Evolutionary conservation across 2,888 invertebrate species (phyloP).

Genomic region (Ormia ochracea): DNA sequence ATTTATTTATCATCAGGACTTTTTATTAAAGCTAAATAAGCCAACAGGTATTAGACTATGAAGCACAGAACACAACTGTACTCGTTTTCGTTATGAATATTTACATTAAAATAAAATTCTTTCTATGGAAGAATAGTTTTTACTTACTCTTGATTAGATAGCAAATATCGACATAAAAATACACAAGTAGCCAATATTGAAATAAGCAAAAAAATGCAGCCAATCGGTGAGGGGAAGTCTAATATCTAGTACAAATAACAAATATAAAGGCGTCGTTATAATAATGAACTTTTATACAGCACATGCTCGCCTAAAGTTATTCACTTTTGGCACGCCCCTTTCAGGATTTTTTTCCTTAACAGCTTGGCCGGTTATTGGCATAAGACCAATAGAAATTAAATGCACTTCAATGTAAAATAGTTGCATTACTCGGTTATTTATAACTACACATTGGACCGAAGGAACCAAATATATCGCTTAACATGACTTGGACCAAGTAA

Average conservation of each 20-base stretch:
- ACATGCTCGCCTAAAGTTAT: not conserved
- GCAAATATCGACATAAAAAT: not conserved
- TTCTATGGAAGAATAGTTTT: slow-evolving; percentile 32
- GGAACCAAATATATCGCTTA: no score
- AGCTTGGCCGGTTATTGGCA: not conserved
- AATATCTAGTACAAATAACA: not conserved
- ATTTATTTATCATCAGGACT: slow-evolving; percentile 52
- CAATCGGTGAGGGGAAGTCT: not conserved
- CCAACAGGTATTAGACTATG: slow-evolving; percentile 33
- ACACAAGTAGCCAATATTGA: not conserved
- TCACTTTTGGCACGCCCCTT: not conserved
- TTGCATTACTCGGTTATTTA: no score
- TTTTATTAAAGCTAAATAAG: slow-evolving; percentile 41
- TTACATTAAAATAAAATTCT: slow-evolving; percentile 31
- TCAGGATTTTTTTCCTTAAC: not conserved
- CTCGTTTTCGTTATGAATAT: slow-evolving; percentile 34
- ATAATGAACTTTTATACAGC: not conserved
- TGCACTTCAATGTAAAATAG: no score
- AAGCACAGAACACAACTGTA: slow-evolving; percentile 40
- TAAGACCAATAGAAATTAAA: not conserved
- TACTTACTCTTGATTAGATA: slow-evolving; percentile 58
- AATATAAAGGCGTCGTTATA: not conserved
- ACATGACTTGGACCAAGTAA: no score
- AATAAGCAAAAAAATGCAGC: not conserved
- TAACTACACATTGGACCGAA: no score